These are phyloP conservation scores for Alces alces DNA, from an alignment of 2,113 vertebrate genomes.

Conservation along the genomic window DNA sequence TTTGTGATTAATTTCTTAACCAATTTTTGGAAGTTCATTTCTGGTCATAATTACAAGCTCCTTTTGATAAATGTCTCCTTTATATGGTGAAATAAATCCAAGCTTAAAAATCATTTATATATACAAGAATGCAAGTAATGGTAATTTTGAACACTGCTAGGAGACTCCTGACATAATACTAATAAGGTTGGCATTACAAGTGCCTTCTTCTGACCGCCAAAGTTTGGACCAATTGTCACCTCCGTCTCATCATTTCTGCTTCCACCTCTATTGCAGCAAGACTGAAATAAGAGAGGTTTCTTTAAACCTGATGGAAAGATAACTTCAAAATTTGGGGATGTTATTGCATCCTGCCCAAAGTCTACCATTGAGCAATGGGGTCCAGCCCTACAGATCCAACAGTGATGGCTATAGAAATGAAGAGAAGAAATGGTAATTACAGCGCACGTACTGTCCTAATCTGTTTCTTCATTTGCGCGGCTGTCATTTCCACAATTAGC, in stretches of 20 bases:
- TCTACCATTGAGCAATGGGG: not conserved
- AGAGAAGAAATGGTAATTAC: not conserved
- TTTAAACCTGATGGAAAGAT: not conserved
- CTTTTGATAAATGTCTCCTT: slow-evolving; percentile 34
- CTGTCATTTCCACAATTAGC: not conserved
- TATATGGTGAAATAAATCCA: slow-evolving; percentile 34
- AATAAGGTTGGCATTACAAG: not conserved
- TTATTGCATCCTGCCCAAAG: not conserved
- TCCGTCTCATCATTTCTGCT: not conserved
- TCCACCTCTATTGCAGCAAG: not conserved
- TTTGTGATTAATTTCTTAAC: slow-evolving; percentile 49
- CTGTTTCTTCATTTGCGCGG: not conserved
- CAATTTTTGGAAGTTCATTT: not conserved
- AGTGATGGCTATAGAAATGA: not conserved
- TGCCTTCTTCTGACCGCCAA: not conserved
- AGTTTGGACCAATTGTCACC: not conserved
- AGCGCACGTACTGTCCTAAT: no score
- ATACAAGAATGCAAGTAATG: slow-evolving; percentile 13
- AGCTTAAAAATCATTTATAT: slow-evolving; percentile 29
- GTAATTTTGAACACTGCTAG: not conserved
- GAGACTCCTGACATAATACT: not conserved
- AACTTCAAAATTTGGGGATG: not conserved
- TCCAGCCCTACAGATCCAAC: not conserved
- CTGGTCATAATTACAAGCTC: not conserved
- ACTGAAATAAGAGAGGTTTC: not conserved